Conservation (phyloP, 1,140 invertebrate genomes). For the Aphidius ervi region DNA sequence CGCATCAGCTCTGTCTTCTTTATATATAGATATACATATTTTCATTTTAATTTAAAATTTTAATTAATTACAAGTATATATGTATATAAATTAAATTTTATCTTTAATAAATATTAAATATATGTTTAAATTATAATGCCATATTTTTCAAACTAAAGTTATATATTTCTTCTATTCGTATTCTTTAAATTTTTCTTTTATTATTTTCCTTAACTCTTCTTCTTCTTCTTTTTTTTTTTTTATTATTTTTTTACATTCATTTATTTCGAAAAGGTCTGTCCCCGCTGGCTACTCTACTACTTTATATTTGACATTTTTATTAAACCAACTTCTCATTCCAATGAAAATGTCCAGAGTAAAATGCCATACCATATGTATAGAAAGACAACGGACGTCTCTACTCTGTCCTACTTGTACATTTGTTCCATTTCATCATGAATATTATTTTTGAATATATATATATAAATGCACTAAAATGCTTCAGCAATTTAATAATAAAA, state of each 20-base stretch:
- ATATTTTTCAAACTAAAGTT: too few relatives aligned
- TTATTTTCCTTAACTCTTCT: constrained; percentile 19
- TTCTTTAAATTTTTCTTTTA: not conserved
- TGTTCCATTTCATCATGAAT: constrained; percentile 20
- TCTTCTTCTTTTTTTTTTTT: constrained; percentile 12
- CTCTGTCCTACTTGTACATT: constrained; percentile 30
- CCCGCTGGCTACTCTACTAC: constrained; percentile 52
- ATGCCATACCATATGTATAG: constrained; percentile 16
- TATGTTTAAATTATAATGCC: too few relatives aligned
- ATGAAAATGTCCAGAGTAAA: constrained; percentile 19
- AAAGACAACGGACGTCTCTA: constrained; percentile 20
- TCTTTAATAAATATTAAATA: too few relatives aligned
- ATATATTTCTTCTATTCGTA: too few relatives aligned
- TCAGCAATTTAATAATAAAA: not conserved
- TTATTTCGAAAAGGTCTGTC: constrained; percentile 50
- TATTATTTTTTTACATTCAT: constrained; percentile 47
- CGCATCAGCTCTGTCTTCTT: too few relatives aligned
- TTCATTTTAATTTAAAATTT: too few relatives aligned
- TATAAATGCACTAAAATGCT: not conserved
- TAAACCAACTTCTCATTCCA: constrained; percentile 41
- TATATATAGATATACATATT: too few relatives aligned
- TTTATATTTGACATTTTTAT: constrained; percentile 57
- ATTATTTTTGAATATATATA: not conserved
- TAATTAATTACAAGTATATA: too few relatives aligned
- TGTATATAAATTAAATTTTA: too few relatives aligned